These are phyloP conservation scores for Anthoscopus minutus DNA, from an alignment of 2,113 vertebrate genomes.

Conservation along the genomic window DNA sequence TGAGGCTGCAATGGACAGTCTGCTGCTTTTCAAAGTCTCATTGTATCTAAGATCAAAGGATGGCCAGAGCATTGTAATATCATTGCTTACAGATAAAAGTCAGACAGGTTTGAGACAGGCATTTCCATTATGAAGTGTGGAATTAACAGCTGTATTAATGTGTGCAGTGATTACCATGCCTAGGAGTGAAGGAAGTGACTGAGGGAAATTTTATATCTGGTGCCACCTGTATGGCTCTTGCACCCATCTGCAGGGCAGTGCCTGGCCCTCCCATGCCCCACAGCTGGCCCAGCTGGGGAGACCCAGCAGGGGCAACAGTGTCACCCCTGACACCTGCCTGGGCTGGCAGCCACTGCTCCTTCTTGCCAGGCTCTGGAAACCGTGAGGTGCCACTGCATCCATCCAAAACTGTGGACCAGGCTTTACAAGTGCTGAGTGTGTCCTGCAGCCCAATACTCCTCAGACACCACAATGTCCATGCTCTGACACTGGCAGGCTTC, in stretches of 20 bases:
- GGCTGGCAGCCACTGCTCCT: neutral
- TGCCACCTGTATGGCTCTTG: accelerated
- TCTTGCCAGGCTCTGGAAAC: neutral
- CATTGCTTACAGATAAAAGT: neutral
- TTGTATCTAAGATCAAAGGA: constrained; percentile 11
- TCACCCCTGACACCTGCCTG: neutral
- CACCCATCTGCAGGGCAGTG: neutral
- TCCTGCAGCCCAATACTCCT: neutral
- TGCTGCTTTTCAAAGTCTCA: neutral
- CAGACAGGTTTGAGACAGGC: neutral
- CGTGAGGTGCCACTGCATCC: neutral
- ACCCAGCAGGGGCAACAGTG: neutral
- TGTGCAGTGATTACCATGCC: neutral
- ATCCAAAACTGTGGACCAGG: accelerated
- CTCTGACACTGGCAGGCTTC: neutral
- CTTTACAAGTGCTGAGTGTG: neutral
- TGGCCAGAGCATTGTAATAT: neutral
- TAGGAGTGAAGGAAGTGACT: accelerated
- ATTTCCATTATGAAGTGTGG: neutral
- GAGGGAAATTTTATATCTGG: neutral
- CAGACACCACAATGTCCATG: neutral
- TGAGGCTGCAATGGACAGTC: neutral
- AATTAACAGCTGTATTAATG: neutral
- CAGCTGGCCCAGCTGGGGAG: neutral
- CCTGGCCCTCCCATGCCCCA: neutral